phyloP scores from a whole-genome alignment of 1,140 invertebrate genomes.

The Luehdorfia chinensis region DNA sequence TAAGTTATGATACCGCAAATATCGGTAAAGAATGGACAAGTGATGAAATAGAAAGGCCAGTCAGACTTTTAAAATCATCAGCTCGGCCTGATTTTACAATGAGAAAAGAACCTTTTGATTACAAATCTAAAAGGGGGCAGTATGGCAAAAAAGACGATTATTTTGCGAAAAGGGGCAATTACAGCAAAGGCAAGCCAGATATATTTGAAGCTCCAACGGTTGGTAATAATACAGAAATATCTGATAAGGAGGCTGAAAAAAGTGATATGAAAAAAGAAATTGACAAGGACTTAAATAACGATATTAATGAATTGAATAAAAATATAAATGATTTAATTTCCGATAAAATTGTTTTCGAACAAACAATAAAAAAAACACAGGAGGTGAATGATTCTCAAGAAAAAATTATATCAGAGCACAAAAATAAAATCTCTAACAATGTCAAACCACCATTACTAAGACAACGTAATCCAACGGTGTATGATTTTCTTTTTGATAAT shows the following conservation, averaged over 20 bases:
- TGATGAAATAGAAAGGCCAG: slow-evolving; percentile 18
- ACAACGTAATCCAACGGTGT: slow-evolving; percentile 30
- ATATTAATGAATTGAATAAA: slow-evolving; percentile 7
- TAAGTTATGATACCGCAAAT: not conserved
- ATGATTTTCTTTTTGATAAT: slow-evolving; percentile 38
- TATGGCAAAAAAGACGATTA: slow-evolving; percentile 43
- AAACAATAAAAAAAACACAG: slow-evolving; percentile 14
- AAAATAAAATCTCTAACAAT: no score
- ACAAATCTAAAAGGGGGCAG: slow-evolving; percentile 30
- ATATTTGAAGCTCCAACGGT: slow-evolving; percentile 22
- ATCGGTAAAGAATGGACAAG: slow-evolving; percentile 20
- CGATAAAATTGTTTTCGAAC: slow-evolving; percentile 3
- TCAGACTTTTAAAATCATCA: slow-evolving; percentile 5
- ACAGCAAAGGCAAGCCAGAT: slow-evolving; percentile 18
- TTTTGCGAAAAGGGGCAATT: slow-evolving; percentile 21
- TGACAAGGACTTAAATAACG: slow-evolving; percentile 8
- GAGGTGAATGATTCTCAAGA: no score
- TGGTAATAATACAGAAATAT: no score
- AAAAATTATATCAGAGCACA: no score
- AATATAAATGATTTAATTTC: not conserved
- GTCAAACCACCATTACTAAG: slow-evolving; percentile 8
- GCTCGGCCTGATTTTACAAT: slow-evolving; percentile 16
- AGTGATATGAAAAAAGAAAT: slow-evolving; percentile 10
- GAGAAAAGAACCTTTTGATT: slow-evolving; percentile 28
- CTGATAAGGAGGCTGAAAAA: no score